phyloP scores from a whole-genome alignment of 2,888 invertebrate genomes.

The Apamea epomidion region DNA sequence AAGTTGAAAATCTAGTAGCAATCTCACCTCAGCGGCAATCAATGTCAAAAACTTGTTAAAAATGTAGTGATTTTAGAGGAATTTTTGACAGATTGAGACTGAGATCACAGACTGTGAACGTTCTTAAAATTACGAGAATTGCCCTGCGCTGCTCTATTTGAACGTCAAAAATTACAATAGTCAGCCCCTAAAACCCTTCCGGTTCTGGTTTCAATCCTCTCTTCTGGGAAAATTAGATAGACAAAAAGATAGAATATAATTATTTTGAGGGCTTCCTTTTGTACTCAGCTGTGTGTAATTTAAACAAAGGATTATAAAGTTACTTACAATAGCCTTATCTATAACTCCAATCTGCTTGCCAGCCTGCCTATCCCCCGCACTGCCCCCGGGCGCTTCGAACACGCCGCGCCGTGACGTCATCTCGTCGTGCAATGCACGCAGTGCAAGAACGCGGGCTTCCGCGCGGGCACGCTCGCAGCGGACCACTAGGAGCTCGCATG shows the following conservation, averaged over 20 bases:
- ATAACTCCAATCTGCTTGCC: conserved; percentile 67
- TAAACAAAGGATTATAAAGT: background rate
- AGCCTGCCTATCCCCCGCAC: conserved; percentile 6
- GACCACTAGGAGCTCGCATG: conserved; percentile 80
- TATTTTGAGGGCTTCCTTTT: background rate
- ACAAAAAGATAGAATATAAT: background rate
- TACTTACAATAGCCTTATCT: conserved; percentile 80
- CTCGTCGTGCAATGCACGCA: conserved; percentile 70
- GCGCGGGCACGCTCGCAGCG: conserved; percentile 75
- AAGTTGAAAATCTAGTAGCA: no score
- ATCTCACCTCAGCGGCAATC: no score
- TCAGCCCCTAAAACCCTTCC: background rate
- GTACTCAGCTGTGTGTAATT: background rate
- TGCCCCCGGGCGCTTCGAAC: conserved; percentile 62
- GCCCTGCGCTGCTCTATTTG: background rate
- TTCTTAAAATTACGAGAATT: no score
- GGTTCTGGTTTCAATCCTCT: background rate
- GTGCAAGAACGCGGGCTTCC: conserved; percentile 70
- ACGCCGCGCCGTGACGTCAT: conserved; percentile 67
- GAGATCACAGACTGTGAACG: no score
- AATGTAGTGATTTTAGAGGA: no score
- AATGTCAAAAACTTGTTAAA: no score
- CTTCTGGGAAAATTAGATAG: background rate
- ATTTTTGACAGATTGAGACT: no score
- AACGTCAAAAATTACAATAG: conserved; percentile 27